These are phyloP conservation scores for Mamestra configurata DNA, from an alignment of 1,140 invertebrate genomes.

Conservation along the genomic window DNA sequence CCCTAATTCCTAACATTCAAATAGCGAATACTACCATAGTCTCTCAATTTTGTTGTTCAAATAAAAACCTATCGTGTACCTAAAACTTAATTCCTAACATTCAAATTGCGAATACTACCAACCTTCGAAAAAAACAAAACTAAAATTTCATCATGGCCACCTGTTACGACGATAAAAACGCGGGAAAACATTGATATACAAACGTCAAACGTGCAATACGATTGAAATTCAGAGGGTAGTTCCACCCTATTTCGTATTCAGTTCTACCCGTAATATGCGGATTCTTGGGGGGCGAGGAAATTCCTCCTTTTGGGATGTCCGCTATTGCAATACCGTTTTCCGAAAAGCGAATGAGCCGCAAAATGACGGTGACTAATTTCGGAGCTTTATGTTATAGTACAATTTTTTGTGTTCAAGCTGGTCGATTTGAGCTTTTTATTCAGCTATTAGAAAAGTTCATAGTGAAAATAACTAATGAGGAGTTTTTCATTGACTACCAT, in stretches of 20 bases:
- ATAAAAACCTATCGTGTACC: neutral
- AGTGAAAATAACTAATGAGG: too few species aligned
- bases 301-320: conserved; percentile 28
- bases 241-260: conserved; percentile 52
- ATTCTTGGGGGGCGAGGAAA: conserved; percentile 30
- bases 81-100: neutral
- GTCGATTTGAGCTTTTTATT: neutral
- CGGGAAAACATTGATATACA: conserved; percentile 50
- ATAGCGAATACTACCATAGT: neutral
- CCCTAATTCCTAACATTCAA: conserved; percentile 5
- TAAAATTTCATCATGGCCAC: conserved; percentile 46
- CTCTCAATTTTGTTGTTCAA: too few species aligned
- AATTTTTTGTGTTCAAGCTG: neutral
- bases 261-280: conserved; percentile 40
- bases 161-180: conserved; percentile 48
- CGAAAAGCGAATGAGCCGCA: conserved; percentile 22
- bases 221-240: conserved; percentile 53
- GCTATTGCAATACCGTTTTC: conserved; percentile 10
- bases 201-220: conserved; percentile 49
- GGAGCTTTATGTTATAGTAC: neutral
- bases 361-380: conserved; percentile 26
- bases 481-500: too few species aligned
- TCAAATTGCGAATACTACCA: conserved; percentile 8
- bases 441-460: too few species aligned
- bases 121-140: conserved; percentile 31